Base-by-base conservation (phyloP, 2,797 vertebrate species). In the Monodelphis domestica region DNA sequence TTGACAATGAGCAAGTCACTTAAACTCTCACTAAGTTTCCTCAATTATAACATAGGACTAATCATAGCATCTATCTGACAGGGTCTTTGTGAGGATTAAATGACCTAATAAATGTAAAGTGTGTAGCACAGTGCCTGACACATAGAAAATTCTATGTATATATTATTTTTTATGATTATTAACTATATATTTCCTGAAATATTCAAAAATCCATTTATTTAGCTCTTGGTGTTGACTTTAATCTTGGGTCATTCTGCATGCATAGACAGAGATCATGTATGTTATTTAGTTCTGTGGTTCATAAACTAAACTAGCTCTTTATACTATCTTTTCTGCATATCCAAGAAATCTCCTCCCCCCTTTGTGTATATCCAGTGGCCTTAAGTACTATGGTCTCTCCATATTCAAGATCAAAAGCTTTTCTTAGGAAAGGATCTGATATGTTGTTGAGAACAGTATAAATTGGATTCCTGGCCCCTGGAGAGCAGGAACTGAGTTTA, bases 11-110 rank as follows among this genome's bases (percentile, higher is more conserved):
- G 57, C 87, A 59, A 91, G 92, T 95, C 94, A 84, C 70, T 88
- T 91, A 53, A 70, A 33, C 24, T 94, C 54, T 94, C 52, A 12
- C 30, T 84, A 7, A 45, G 38, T 78, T 78, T 78, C 38, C 38
- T 95, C 63, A 63, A 94, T 54, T 88, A n/a, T 91, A 55, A 95
- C 95, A 91, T 9, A n/a, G 78, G 70, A 9, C 54, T 94, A 57
- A 93, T 90, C 95, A 89, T 91, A 88, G 87, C 56, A 91, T 21
- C 28, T 28, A 87, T 51, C 2, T 94, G 12, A 2, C 70, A 26
- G 11, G 57, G 89, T 91, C 54, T 50, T 78, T 92, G 6, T 89
- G 38, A 88, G 54, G 90, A 45, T n/a, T 26, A 54, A 45, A 90
- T 57, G 45, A 90, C 54, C 50, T 94, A 93, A 90, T 84, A 5